A percentile compares a stretch with the other conserved stretches of the same genome.
phyloP scores from a whole-genome alignment of 2,797 vertebrate species.

The Malacoctenus gilli region DNA sequence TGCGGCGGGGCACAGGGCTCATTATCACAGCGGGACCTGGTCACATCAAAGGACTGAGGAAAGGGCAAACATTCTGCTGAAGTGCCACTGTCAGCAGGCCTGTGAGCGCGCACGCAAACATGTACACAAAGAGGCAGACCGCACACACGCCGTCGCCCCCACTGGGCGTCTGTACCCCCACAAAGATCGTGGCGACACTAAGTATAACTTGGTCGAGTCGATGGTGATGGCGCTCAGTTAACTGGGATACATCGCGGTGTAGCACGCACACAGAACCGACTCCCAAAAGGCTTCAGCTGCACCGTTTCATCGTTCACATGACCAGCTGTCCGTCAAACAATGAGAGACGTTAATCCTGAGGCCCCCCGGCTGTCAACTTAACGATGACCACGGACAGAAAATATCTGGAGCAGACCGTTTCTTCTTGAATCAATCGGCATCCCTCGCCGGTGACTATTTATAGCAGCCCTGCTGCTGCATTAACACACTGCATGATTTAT shows the following conservation, averaged over 20 bases:
- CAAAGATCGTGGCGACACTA: conserved; percentile 44
- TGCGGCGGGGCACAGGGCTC: conserved; percentile 79
- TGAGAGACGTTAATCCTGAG: conserved; percentile 8
- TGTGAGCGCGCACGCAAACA: conserved; percentile 56
- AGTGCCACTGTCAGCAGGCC: conserved; percentile 80
- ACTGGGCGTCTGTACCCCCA: conserved; percentile 40
- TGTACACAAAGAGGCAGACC: conserved; percentile 50
- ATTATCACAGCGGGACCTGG: conserved; percentile 86
- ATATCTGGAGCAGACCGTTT: conserved; percentile 41
- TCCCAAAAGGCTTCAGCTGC: conserved; percentile 2
- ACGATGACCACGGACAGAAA: conserved; percentile 53
- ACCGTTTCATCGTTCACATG: conserved; percentile 13
- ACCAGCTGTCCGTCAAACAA: conserved; percentile 38
- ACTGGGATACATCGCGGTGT: neutral
- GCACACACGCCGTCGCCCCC: conserved; percentile 51
- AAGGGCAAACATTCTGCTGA: conserved; percentile 92
- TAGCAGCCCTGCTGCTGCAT: conserved; percentile 68
- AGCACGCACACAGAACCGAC: neutral
- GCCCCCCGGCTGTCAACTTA: conserved; percentile 26
- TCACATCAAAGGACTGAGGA: conserved; percentile 90
- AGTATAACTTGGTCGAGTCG: conserved; percentile 14
- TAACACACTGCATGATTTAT: conserved; percentile 76
- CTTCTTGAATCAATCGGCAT: conserved; percentile 57
- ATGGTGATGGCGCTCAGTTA: conserved; percentile 8
- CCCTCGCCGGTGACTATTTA: conserved; percentile 68